A percentile compares a stretch with the other conserved stretches of the same genome.
Evolutionary conservation across 2,797 vertebrate species (phyloP).

Genomic region (Liasis olivaceus): DNA sequence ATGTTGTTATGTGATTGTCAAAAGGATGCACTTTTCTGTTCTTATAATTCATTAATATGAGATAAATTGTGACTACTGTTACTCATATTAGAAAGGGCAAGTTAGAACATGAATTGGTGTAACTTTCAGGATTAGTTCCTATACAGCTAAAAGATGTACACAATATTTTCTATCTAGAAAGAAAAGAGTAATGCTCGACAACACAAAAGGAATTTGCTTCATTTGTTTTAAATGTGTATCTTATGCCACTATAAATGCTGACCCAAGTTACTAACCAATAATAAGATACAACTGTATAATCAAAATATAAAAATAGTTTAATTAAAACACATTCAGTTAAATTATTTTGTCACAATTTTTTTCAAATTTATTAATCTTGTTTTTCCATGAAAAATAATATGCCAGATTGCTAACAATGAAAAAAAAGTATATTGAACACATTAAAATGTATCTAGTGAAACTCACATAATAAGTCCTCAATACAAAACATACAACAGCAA

Average conservation of each 20-base stretch:
- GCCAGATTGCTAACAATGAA: background rate
- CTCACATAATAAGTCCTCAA: background rate
- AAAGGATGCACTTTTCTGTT: background rate
- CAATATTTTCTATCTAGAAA: background rate
- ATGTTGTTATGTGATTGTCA: background rate
- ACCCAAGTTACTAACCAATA: background rate
- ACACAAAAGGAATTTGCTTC: background rate
- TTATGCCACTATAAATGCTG: background rate
- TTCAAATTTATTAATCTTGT: background rate
- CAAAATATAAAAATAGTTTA: background rate
- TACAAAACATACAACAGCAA: background rate
- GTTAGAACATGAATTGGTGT: background rate
- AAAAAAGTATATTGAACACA: background rate
- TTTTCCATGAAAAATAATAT: background rate
- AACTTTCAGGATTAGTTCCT: background rate
- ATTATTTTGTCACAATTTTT: background rate
- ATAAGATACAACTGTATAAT: background rate
- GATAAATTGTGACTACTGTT: background rate
- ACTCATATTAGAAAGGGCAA: background rate
- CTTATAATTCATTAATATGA: background rate
- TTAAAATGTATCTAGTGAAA: background rate
- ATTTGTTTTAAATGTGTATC: background rate
- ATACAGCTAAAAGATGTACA: background rate
- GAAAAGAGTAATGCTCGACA: background rate
- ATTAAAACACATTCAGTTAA: background rate